Evolutionary conservation across 2,888 invertebrate genomes (phyloP), one percentile per base, ranked within the genome.

Genomic region (Lasioglossum lativentre): DNA sequence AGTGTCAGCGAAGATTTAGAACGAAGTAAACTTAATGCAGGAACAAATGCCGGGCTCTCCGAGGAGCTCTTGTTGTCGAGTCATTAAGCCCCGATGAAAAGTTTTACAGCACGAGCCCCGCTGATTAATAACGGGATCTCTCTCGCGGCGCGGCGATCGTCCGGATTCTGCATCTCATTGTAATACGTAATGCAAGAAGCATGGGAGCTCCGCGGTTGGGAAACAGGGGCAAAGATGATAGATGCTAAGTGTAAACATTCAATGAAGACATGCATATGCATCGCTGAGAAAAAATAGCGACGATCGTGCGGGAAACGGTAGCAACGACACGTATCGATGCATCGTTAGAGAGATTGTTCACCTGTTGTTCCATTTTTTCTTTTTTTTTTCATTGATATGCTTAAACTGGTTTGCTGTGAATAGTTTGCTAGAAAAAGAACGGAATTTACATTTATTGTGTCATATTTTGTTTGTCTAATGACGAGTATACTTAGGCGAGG

Each of bases 31-130:
- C 72, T 76, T 79, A 73, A 78, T 42, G 66, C 76, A 56, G 68
- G 71, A 75, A 85, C 79, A 79, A 70, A 71, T 56, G 82, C 78
- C 79, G 80, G 71, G 70, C 70, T 75, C 82, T 82, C 74, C 83
- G 59, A 74, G 78, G 74, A 40, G 52, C 82, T 79, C 72, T 45
- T 82, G 77, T 52, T 30, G 71, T 52, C 52, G 59, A 68, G 68
- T 85, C 83, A 85, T 85, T 88, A 85, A 75, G 74, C 76, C 38
- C 52, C n/a, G 63, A 82, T 85, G 70, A 83, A 84, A 52, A 85
- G 52, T 88, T 84, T 86, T 83, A 70, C 63, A 66, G 16, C 68
- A 40, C 63, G 71, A 27, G 27, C 1, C 74, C 34, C 14, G 40
- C 38, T 84, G 80, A 84, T 84, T 88, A 84, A 84, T 82, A 78